Evolutionary conservation across 2,113 vertebrate genomes (phyloP).

Genomic region (Trochalopteron elliotii): DNA sequence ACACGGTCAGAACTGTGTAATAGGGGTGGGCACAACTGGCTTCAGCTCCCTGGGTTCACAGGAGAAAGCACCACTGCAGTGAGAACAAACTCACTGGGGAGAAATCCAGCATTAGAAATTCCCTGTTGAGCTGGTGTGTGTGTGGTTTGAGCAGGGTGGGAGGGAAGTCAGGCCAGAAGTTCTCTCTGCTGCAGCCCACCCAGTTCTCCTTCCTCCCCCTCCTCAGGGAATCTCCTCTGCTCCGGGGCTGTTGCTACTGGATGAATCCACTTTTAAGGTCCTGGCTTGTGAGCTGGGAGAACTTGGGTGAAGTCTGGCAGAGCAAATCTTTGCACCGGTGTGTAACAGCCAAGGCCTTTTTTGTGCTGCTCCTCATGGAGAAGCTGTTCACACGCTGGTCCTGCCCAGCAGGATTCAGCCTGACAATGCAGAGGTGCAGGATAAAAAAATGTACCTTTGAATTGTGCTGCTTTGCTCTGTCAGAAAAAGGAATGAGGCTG

Average conservation of each 20-base stretch:
- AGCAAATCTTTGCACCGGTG: not conserved
- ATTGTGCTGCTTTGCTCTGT: not conserved
- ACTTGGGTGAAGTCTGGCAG: not conserved
- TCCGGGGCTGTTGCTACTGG: not conserved
- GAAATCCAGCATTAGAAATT: not conserved
- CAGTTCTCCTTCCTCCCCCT: not conserved
- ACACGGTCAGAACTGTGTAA: not conserved
- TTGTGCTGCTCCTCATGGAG: not conserved
- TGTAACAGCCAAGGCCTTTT: not conserved
- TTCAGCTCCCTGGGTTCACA: not conserved
- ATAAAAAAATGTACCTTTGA: not conserved
- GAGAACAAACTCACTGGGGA: not conserved
- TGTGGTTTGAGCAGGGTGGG: not conserved
- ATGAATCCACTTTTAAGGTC: not conserved
- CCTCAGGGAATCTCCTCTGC: not conserved
- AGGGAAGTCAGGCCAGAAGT: not conserved
- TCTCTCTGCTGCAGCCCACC: not conserved
- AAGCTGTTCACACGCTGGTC: not conserved
- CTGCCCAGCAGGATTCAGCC: not conserved
- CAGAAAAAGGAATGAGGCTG: not conserved
- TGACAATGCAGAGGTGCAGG: not conserved
- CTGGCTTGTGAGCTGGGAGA: not conserved
- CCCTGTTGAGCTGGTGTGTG: not conserved
- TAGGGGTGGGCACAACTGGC: not conserved
- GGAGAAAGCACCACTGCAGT: not conserved